These are phyloP conservation scores for Meghimatium bilineatum DNA, from an alignment of 2,888 invertebrate genomes.

Conservation along the genomic window DNA sequence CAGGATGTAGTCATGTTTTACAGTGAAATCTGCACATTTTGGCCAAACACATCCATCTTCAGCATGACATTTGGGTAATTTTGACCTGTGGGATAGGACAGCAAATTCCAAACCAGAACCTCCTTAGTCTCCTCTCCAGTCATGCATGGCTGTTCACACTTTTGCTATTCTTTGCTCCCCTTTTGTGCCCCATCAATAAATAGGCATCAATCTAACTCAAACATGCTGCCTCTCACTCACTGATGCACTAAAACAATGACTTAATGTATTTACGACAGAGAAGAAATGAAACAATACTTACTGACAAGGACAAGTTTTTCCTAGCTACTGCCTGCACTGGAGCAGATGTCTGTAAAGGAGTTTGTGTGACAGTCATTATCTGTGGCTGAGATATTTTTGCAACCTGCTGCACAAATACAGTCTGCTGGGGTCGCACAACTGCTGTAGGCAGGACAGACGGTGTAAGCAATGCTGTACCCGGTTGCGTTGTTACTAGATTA, in stretches of 20 bases:
- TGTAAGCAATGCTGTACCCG: conserved; percentile 48
- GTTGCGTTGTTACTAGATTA: conserved; percentile 51
- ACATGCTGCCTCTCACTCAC: too few relatives aligned
- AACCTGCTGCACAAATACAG: conserved; percentile 30
- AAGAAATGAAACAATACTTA: conserved; percentile 57
- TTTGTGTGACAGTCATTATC: conserved; percentile 13
- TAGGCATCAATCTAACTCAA: too few relatives aligned
- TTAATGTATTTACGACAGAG: background rate
- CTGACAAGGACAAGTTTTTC: conserved; percentile 76
- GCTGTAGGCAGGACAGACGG: conserved; percentile 55
- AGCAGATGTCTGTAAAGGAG: background rate
- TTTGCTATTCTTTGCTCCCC: too few relatives aligned
- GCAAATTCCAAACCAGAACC: too few relatives aligned
- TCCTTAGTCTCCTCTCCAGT: too few relatives aligned
- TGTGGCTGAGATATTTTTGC: conserved; percentile 32
- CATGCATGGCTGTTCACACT: too few relatives aligned
- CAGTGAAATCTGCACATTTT: too few relatives aligned
- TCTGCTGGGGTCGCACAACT: conserved; percentile 36
- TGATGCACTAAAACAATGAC: background rate
- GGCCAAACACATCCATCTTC: too few relatives aligned
- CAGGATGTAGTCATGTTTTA: too few relatives aligned
- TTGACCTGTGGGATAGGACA: too few relatives aligned
- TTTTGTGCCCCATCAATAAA: too few relatives aligned
- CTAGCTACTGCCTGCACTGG: conserved; percentile 54
- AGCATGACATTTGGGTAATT: too few relatives aligned